Conservation (phyloP, 1,140 invertebrate genomes). For the Bombus waltoni region DNA sequence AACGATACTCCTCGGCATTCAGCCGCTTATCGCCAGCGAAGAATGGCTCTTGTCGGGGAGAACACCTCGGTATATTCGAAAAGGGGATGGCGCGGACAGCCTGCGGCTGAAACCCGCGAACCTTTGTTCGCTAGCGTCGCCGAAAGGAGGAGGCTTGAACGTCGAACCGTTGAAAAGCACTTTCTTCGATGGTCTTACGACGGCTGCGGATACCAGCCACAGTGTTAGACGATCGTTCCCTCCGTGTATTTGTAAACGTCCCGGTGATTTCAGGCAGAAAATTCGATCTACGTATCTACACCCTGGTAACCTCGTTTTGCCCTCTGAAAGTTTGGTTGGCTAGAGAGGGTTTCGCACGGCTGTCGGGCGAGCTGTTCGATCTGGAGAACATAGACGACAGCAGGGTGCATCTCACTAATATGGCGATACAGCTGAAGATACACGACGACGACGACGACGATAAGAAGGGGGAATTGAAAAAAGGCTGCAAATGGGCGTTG, state of each 20-base stretch:
- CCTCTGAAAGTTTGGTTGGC: slow-evolving; percentile 87
- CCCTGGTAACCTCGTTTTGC: slow-evolving; percentile 80
- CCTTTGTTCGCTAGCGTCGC: neutral
- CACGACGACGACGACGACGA: neutral
- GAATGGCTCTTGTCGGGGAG: slow-evolving; percentile 27
- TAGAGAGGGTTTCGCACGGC: slow-evolving; percentile 85
- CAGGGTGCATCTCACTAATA: slow-evolving; percentile 85
- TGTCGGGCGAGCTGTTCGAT: slow-evolving; percentile 85
- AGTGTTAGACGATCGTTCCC: no score
- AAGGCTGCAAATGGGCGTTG: slow-evolving; percentile 80
- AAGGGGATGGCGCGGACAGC: neutral
- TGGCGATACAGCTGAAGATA: slow-evolving; percentile 84
- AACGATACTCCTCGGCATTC: neutral
- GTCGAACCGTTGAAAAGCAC: slow-evolving; percentile 35
- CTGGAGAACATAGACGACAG: slow-evolving; percentile 81
- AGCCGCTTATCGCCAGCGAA: slow-evolving; percentile 23
- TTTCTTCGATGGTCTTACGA: slow-evolving; percentile 13
- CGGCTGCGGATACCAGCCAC: neutral
- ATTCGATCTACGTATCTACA: slow-evolving; percentile 78
- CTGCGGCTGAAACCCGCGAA: slow-evolving; percentile 4
- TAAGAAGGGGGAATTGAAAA: slow-evolving; percentile 24
- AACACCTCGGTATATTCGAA: slow-evolving; percentile 17
- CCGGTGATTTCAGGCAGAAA: slow-evolving; percentile 78
- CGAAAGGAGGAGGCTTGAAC: slow-evolving; percentile 20
- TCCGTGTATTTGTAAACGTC: slow-evolving; percentile 7